Evolutionary conservation across 2,113 vertebrate species (phyloP), one percentile per base, ranked within the genome.

Genomic region (Ginglymostoma cirratum): DNA sequence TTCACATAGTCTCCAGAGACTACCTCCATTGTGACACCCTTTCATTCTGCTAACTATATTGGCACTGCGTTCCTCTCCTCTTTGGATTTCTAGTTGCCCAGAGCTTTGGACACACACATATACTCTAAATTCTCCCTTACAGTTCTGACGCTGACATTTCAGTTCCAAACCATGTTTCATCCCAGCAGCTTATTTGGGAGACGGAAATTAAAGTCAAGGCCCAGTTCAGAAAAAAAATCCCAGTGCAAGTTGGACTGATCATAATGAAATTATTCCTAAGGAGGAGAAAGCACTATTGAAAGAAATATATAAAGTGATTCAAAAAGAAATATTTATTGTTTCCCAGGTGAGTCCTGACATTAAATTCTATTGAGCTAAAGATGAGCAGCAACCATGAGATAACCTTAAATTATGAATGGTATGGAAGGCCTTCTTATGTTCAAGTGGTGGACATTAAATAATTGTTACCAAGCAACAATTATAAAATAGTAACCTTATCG

Each of bases 381-480:
- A 65, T 66, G 65, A 65, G n/a, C 89, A 61, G 89, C 89, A 92
- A 92, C 34, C 21, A 66, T 92, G 89, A 92, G 55, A 92, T 92
- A 38, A 92, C 66, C 89, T 65, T n/a, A 92, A 55, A 89, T 24
- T 61, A 52, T 55, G 86, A 89, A 86, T n/a, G n/a, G 30, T 5
- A 66, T 66, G 10, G 5, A 52, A 6, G 61, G 61, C 45, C 12
- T 55, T 24, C 30, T 10, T 89, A 55, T 24, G 55, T 52, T 52
- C 86, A 90, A 61, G 48, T 34, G 4, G 61, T 38, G 23, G 6
- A 66, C 66, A 38, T 92, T 92, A 92, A 66, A 92, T 34, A 92
- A 92, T 66, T 65, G 89, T 65, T 66, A 92, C 34, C 89, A 1
- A 92, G 55, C 89, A 92, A 92, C 55, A 66, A 92, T 65, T 92